Base-by-base conservation (phyloP, 2,888 invertebrate genomes). In the Dexiosoma caninum region DNA sequence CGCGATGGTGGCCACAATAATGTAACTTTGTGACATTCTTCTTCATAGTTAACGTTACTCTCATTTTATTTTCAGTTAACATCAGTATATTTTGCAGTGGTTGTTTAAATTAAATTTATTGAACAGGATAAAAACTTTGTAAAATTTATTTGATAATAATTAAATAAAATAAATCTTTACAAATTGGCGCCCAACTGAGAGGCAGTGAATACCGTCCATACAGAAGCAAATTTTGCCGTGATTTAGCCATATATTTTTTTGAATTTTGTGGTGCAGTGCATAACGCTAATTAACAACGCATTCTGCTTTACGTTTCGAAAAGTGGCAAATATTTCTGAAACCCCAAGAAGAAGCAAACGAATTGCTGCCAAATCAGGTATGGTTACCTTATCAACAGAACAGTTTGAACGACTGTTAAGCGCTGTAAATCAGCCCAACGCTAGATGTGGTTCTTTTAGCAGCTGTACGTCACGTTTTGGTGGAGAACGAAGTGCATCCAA, bases 331-430 rank as follows among this genome's bases (percentile, higher is more conserved):
- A 27, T n/a, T 12, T 30, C 9, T n/a, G 7, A 4, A 51, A 51
- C 1, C 37, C 19, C 59, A 35, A 32, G 70, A 12, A 57, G 49
- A 35, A 70, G 67, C 16, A 12, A 46, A 10, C 44, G 57, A 10
- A 6, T 69, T 9, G 55, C 69, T 21, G 16, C 14, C 2, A 16
- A n/a, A 10, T 19, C 10, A n/a, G n/a, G n/a, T n/a, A 64, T 78
- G 72, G 72, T 57, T 9, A 59, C 46, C 8, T 35, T 75, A 2
- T 32, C 70, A 0, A 53, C 32, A 14, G 67, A 81, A 10, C 74
- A 75, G 19, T 75, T 66, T 35, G 10, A 51, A 2, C 32, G 32
- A 3, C 19, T 78, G 19, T 19, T 74, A 14, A 23, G 16, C 2
- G 64, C 37, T 16, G 42, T 44, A 4, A 44, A 44, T 16, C 2